phyloP scores from a whole-genome alignment of 2,888 invertebrate genomes.

The Argyra leucocephala region DNA sequence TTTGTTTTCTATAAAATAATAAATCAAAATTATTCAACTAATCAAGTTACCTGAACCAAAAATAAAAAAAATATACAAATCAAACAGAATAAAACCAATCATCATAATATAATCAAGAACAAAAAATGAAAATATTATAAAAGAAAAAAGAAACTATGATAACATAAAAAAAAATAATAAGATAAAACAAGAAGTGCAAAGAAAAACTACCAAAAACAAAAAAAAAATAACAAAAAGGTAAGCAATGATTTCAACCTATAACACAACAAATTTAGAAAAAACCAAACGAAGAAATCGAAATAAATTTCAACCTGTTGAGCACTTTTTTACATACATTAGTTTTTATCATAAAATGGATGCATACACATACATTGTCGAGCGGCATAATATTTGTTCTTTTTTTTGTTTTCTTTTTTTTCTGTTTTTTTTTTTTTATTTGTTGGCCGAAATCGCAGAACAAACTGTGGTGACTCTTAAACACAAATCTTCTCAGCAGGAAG shows the following conservation, averaged over 20 bases:
- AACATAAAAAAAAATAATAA: neutral
- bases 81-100: neutral
- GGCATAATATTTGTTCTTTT: neutral
- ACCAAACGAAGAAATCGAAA: too few relatives aligned
- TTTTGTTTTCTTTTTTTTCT: neutral
- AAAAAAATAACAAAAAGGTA: too few relatives aligned
- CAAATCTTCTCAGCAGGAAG: conserved; percentile 9
- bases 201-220: too few relatives aligned
- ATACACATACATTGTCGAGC: neutral
- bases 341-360: too few relatives aligned
- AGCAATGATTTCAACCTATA: too few relatives aligned
- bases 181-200: neutral
- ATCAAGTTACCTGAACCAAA: too few relatives aligned
- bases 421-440: neutral
- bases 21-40: too few relatives aligned
- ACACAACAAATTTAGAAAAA: too few relatives aligned
- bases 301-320: too few relatives aligned
- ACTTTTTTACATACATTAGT: too few relatives aligned
- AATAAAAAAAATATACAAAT: neutral
- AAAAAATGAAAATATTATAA: neutral
- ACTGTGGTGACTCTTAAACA: conserved; percentile 8
- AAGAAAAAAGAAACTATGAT: neutral
- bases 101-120: neutral
- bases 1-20: too few relatives aligned
- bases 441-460: neutral